A percentile compares a stretch with the other conserved stretches of the same genome.
Evolutionary conservation across 2,888 invertebrate genomes (phyloP).

Genomic region (Silvanus unidentatus): DNA sequence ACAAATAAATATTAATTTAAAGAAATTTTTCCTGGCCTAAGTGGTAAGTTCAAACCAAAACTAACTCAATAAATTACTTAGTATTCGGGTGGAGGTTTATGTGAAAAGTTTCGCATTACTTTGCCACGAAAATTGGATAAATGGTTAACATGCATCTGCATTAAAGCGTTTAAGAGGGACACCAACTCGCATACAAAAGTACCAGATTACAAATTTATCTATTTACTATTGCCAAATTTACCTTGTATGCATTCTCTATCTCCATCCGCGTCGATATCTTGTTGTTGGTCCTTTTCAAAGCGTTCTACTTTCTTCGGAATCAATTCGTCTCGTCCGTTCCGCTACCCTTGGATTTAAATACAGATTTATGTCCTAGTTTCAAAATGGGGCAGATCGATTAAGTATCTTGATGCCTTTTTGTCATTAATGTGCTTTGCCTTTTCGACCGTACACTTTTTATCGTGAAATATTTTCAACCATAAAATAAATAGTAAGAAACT

Average conservation of each 20-base stretch:
- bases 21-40: neutral
- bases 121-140: conserved; percentile 17
- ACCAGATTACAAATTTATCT: too few species aligned
- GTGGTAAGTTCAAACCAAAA: conserved; percentile 1
- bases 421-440: too few species aligned
- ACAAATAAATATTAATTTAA: neutral
- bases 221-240: too few species aligned
- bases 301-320: too few species aligned
- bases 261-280: too few species aligned
- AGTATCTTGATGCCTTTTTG: neutral
- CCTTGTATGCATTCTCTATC: too few species aligned
- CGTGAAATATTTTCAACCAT: too few species aligned
- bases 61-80: conserved; percentile 1
- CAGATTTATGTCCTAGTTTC: neutral
- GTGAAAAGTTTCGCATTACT: conserved; percentile 10
- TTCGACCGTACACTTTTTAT: too few species aligned
- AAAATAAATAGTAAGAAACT: too few species aligned
- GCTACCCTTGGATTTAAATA: conserved; percentile 6
- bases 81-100: neutral
- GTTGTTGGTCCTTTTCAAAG: neutral
- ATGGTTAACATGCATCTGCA: conserved; percentile 19
- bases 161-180: conserved; percentile 17
- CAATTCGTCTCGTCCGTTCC: too few species aligned
- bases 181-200: conserved; percentile 11
- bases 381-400: neutral